A percentile compares a stretch with the other conserved stretches of the same genome.
Conservation (phyloP, 2,888 invertebrate genomes). For the Brenthis daphne region DNA sequence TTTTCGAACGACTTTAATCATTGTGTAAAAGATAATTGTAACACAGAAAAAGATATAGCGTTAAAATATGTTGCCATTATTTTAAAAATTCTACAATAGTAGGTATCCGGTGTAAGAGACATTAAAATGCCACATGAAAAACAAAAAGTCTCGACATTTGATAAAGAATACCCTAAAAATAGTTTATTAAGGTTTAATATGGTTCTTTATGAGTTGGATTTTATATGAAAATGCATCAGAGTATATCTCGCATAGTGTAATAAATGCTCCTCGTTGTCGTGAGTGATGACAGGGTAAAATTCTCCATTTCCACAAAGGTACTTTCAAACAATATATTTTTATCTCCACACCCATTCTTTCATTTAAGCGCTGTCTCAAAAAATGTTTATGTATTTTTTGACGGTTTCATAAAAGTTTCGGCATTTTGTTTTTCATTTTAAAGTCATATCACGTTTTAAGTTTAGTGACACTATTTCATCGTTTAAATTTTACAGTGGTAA, state of each 20-base stretch:
- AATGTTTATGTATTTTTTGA: slow-evolving; percentile 30
- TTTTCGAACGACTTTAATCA: too few relatives aligned
- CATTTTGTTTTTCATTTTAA: slow-evolving; percentile 32
- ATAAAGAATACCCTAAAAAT: not conserved
- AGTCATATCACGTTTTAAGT: slow-evolving; percentile 26
- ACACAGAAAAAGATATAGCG: too few relatives aligned
- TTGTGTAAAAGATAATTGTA: too few relatives aligned
- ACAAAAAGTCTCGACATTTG: too few relatives aligned
- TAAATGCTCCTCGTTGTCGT: slow-evolving; percentile 27
- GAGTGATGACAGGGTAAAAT: slow-evolving; percentile 28
- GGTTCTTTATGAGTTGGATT: not conserved
- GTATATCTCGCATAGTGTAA: slow-evolving; percentile 18
- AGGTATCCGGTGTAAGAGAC: too few relatives aligned
- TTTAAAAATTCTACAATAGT: too few relatives aligned
- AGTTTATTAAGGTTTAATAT: slow-evolving; percentile 3
- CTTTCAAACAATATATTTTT: slow-evolving; percentile 38
- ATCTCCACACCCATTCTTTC: slow-evolving; percentile 31
- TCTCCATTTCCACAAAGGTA: slow-evolving; percentile 27
- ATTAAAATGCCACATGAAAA: too few relatives aligned
- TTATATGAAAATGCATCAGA: slow-evolving; percentile 17
- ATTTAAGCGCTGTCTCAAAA: slow-evolving; percentile 27
- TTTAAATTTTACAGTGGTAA: slow-evolving; percentile 31
- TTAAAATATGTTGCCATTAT: too few relatives aligned
- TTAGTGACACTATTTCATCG: slow-evolving; percentile 31
- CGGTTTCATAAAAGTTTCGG: slow-evolving; percentile 33